phyloP scores from a whole-genome alignment of 2,888 invertebrate genomes.

The Caenorhabditis imperialis region DNA sequence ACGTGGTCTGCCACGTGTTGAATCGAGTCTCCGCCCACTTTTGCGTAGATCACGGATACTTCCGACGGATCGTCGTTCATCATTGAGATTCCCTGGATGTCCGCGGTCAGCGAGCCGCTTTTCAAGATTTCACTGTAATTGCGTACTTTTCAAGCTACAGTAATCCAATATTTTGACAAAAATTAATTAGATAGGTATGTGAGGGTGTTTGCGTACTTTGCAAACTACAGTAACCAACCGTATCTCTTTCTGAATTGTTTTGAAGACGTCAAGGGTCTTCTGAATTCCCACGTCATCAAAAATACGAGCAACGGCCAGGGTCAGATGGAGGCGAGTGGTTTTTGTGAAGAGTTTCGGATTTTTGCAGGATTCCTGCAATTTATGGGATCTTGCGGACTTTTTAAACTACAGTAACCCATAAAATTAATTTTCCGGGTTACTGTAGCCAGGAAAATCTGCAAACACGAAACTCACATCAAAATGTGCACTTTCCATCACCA shows the following conservation, averaged over 20 bases:
- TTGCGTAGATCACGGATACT: constrained; percentile 56
- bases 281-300: constrained; percentile 46
- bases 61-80: constrained; percentile 65
- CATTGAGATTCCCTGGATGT: constrained; percentile 56
- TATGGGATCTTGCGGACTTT: neutral
- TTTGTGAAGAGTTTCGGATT: constrained; percentile 48
- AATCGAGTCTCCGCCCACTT: constrained; percentile 45
- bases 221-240: too few relatives aligned
- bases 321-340: constrained; percentile 53
- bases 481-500: constrained; percentile 22
- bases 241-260: constrained; percentile 27
- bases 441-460: too few relatives aligned
- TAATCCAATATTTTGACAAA: too few relatives aligned
- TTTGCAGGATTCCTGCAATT: constrained; percentile 47
- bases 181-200: too few relatives aligned
- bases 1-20: constrained; percentile 52
- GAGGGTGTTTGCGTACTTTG: neutral
- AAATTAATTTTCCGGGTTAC: too few relatives aligned
- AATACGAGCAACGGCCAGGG: constrained; percentile 40
- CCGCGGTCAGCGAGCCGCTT: constrained; percentile 9
- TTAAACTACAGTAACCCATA: too few relatives aligned
- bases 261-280: constrained; percentile 18
- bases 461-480: constrained; percentile 37
- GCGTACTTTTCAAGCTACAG: neutral
- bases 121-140: constrained; percentile 28